Evolutionary conservation across 1,140 invertebrate genomes (phyloP).

Genomic region (Euura lappo): DNA sequence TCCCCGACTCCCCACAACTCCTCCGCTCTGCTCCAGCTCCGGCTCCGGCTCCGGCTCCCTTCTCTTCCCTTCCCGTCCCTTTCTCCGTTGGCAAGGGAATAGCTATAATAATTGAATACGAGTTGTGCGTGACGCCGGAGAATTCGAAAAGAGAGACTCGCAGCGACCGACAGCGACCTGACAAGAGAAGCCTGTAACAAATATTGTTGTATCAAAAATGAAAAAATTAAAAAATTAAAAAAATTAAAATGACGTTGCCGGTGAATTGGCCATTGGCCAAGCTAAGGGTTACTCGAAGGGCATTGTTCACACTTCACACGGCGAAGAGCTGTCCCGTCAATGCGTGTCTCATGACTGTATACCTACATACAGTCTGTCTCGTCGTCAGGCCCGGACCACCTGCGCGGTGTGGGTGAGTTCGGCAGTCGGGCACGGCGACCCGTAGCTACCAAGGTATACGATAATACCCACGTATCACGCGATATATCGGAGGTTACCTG

Average conservation of each 20-base stretch:
- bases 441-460: neutral
- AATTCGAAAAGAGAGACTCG: neutral
- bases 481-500: conserved; percentile 33
- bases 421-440: neutral
- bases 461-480: conserved; percentile 14
- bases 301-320: conserved; percentile 52
- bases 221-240: conserved; percentile 29
- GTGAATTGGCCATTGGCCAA: conserved; percentile 56
- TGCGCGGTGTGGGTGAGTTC: neutral
- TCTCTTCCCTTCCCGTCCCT: neutral
- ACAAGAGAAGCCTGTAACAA: too few species aligned
- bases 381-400: conserved; percentile 23
- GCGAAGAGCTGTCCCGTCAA: conserved; percentile 18
- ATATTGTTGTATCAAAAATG: too few species aligned
- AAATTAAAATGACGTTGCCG: conserved; percentile 47
- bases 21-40: too few species aligned
- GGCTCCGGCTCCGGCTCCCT: too few species aligned
- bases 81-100: too few species aligned
- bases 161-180: too few species aligned
- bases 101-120: too few species aligned
- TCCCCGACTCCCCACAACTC: too few species aligned
- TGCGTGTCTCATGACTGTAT: conserved; percentile 48
- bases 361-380: conserved; percentile 1
- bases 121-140: too few species aligned
- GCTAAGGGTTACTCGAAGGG: conserved; percentile 52